Evolutionary conservation across 2,113 vertebrate species (phyloP), one percentile per base, ranked within the genome.

Genomic region (Calidris pygmaea): DNA sequence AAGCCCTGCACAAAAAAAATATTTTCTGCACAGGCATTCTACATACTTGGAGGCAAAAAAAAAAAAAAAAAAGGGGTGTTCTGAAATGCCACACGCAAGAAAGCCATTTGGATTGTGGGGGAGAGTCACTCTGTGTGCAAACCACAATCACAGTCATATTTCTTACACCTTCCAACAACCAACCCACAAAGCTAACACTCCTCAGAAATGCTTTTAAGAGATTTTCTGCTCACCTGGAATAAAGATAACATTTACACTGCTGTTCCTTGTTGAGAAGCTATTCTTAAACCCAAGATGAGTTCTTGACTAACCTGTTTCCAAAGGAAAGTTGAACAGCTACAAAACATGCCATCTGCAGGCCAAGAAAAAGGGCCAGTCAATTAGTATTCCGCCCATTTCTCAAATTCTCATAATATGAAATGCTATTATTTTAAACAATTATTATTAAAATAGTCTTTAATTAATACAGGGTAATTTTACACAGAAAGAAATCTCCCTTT

Each of bases 151-250:
- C 6, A 90, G 87, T 74, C 85, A 81, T 74, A 76, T 81, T 93
- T 91, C 75, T 88, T 92, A 50, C 48, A 90, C 59, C 65, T 94
- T 88, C 68, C 76, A 94, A 70, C 59, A 74, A 85, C 80, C 91
- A 93, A 39, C 68, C 41, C 75, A 86, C 79, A 80, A 88, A 90
- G 55, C 20, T 59, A 90, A 43, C 65, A 47, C n/a, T 87, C 20
- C 41, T 85, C 74, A 94, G 67, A 94, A 95, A 73, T 62, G 48
- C 37, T 90, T 91, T 76, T 59, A 87, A 86, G 85, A 94, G 45
- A 52, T 86, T 88, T 90, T 90, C 65, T 90, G 5, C 68, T 95
- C 82, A 96, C 87, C 85, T 94, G 77, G 68, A 95, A 92, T 78
- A 90, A 93, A 94, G 87, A 84, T 55, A 90, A 90, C 72, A 74